phyloP scores from a whole-genome alignment of 2,113 vertebrate species.

The Nettapus auritus region DNA sequence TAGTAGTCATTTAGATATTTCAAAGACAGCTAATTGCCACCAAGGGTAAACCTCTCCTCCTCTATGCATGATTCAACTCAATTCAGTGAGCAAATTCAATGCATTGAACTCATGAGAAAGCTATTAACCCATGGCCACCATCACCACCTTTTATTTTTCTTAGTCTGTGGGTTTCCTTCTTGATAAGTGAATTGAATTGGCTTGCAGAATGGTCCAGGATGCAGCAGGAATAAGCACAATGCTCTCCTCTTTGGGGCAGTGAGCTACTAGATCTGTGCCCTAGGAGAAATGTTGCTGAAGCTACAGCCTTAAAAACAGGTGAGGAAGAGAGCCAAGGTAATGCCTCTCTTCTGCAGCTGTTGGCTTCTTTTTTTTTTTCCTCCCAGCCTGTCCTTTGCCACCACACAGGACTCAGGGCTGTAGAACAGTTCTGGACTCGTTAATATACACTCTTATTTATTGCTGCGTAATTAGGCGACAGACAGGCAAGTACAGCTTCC shows the following conservation, averaged over 20 bases:
- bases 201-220: not conserved
- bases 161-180: not conserved
- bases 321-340: not conserved
- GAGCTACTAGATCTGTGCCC: not conserved
- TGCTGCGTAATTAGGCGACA: constrained; percentile 26
- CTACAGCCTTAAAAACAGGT: not conserved
- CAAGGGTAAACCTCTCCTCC: not conserved
- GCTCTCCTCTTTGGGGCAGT: not conserved
- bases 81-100: not conserved
- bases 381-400: not conserved
- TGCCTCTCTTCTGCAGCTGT: not conserved
- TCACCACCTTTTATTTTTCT: not conserved
- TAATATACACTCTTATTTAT: not conserved
- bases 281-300: not conserved
- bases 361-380: not conserved
- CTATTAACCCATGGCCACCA: not conserved
- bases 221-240: not conserved
- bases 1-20: not conserved
- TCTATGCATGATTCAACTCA: not conserved
- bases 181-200: not conserved
- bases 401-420: not conserved
- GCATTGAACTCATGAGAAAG: not conserved
- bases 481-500: not conserved
- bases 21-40: not conserved
- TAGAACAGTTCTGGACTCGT: not conserved